Base-by-base conservation (phyloP, 1,140 invertebrate species). In the Hylaeus volcanicus region DNA sequence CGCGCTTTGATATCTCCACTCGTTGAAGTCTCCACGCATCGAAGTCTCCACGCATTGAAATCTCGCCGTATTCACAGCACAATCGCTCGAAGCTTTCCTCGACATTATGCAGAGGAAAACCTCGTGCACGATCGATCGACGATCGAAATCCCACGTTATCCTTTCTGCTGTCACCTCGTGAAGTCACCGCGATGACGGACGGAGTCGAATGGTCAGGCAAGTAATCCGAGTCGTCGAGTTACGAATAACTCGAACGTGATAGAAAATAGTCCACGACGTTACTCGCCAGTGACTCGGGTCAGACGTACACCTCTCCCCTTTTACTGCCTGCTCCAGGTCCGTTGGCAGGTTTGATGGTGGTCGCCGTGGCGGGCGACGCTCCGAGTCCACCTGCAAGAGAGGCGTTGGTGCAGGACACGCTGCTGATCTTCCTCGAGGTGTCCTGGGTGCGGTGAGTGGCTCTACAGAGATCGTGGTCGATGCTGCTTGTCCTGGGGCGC, bases 271-370 rank as follows among this genome's bases (percentile, higher is more conserved):
- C 48, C 26, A 71, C 56, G 51, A 55, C 41, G 63, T 64, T 26
- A n/a, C 55, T 37, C n/a, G 55, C 14, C 41, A 9, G 1, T 56
- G 43, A 3, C 12, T 15, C 53, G 1, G 39, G 48, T 91, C 89
- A 94, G 56, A 94, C 94, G 79, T 94, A 94, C 61, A 94, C 94
- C 83, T 94, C 94, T 8, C 93, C 92, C 56, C 94, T 83, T 78
- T 94, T 94, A 70, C 90, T 90, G 5, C 80, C 84, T 4, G 87
- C n/a, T 6, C 86, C 70, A 14, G 79, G 70, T 9, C 85, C 55
- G 15, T 68, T 64, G 8, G 73, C 11, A 0, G 78, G 39, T 15
- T 78, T 73, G 8, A 64, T 69, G 8, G 76, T 41, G 43, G 77
- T 60, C 14, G 77, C 69, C 0, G 84, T 68, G 3, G 74, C 53